Evolutionary conservation across 2,113 vertebrate species (phyloP), one percentile per base, ranked within the genome.

Genomic region (Numida meleagris): DNA sequence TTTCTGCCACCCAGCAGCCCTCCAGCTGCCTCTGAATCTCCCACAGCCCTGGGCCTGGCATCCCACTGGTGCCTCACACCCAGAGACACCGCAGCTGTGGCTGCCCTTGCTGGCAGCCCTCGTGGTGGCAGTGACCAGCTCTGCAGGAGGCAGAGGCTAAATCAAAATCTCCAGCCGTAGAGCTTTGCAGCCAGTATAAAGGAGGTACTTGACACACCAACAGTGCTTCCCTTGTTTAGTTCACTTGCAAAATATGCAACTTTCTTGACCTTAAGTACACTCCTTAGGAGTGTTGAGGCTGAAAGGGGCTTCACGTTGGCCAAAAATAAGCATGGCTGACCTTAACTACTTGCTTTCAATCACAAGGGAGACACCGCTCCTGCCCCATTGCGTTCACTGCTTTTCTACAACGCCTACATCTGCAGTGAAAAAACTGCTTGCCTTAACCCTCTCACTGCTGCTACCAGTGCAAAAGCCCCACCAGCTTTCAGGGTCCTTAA

Each of bases 251-350:
- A 95, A 91, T 96, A 96, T 95, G 96, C 65, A 83, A 83, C 91
- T 88, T 86, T 59, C 66, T 81, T 96, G 96, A 96, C 96, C 96
- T 95, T 91, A 86, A 83, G 87, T 95, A 96, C 87, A 94, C 94
- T 96, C 94, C 94, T 93, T 95, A 90, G 87, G 94, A 89, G 93
- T 89, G 94, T 89, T 93, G 87, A 45, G 73, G 87, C 89, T 76
- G 93, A 73, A 96, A 94, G 85, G 53, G 76, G 24, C 82, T 94
- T 45, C 62, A 40, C 73, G 51, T 27, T 76, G 53, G 94, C 89
- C 95, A 91, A 95, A 96, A 97, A 95, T 94, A 96, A 94, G 85
- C 65, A 63, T 58, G 73, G 79, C 36, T 95, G 87, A 91, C 89
- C 93, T 96, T 94, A 96, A 95, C 75, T 89, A 45, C 76, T 91